A percentile compares a stretch with the other conserved stretches of the same genome.
Conservation (phyloP, 1,140 invertebrate genomes). For the Whitmania pigra region DNA sequence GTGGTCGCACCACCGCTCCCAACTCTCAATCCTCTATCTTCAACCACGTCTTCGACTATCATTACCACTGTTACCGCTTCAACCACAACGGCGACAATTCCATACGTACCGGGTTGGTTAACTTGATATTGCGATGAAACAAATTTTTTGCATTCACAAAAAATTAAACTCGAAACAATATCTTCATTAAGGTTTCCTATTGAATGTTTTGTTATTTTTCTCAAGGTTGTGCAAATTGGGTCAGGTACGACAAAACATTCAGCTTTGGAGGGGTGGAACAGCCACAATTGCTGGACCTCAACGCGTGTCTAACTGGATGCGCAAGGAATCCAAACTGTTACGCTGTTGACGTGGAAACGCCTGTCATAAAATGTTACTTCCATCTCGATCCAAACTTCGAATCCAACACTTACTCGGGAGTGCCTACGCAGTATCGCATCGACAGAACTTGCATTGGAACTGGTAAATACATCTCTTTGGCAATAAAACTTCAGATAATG, state of each 20-base stretch:
- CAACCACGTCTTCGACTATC: not conserved
- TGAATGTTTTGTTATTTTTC: too few relatives aligned
- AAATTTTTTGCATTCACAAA: too few relatives aligned
- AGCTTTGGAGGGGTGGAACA: not conserved
- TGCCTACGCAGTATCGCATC: too few relatives aligned
- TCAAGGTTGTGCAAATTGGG: conserved; percentile 5
- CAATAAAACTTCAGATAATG: too few relatives aligned
- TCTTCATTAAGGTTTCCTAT: too few relatives aligned
- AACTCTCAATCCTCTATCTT: not conserved
- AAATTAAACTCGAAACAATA: too few relatives aligned
- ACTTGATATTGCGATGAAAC: too few relatives aligned
- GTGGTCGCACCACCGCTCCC: not conserved
- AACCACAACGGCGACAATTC: too few relatives aligned
- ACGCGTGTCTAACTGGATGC: not conserved
- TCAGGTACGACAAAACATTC: not conserved
- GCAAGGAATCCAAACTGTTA: not conserved
- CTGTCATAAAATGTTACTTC: not conserved
- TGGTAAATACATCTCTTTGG: too few relatives aligned
- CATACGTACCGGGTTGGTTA: too few relatives aligned
- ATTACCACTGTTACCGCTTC: not conserved
- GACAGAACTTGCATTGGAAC: too few relatives aligned
- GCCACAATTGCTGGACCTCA: not conserved
- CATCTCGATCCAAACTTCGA: not conserved
- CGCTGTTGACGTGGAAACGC: not conserved
- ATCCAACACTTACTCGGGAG: not conserved